A percentile compares a stretch with the other conserved stretches of the same genome.
Conservation (phyloP, 1,140 invertebrate species). For the Drosophila truncata region DNA sequence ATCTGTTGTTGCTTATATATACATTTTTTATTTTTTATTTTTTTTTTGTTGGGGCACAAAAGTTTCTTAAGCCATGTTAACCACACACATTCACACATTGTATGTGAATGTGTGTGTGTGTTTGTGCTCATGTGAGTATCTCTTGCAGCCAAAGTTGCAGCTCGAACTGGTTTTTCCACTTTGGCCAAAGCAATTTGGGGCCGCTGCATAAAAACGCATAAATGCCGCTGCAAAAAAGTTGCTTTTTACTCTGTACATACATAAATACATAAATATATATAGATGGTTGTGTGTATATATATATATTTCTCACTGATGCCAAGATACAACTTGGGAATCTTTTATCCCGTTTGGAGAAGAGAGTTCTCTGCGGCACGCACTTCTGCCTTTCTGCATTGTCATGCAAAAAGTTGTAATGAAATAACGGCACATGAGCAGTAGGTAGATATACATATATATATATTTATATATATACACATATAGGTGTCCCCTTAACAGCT, state of each 20-base stretch:
- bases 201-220: conserved; percentile 58
- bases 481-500: conserved; percentile 45
- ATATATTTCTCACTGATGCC: conserved; percentile 6
- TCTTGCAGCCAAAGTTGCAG: conserved; percentile 62
- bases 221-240: conserved; percentile 64
- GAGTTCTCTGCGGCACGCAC: conserved; percentile 33
- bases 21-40: conserved; percentile 19
- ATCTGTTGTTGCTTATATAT: conserved; percentile 67
- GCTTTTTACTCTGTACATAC: conserved; percentile 9
- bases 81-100: conserved; percentile 71
- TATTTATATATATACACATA: not conserved
- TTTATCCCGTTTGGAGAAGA: conserved; percentile 18
- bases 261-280: not conserved
- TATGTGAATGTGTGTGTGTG: not conserved
- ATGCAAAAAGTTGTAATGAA: conserved; percentile 80
- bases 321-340: conserved; percentile 26
- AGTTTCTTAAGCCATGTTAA: conserved; percentile 84
- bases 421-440: conserved; percentile 63
- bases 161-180: conserved; percentile 80
- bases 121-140: conserved; percentile 48
- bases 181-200: conserved; percentile 80
- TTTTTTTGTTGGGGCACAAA: conserved; percentile 40
- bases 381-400: conserved; percentile 61
- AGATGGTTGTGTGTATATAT: not conserved
- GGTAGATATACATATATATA: conserved; percentile 8